Conservation (phyloP, 2,797 vertebrate genomes). For the Nyctalus aviator region DNA sequence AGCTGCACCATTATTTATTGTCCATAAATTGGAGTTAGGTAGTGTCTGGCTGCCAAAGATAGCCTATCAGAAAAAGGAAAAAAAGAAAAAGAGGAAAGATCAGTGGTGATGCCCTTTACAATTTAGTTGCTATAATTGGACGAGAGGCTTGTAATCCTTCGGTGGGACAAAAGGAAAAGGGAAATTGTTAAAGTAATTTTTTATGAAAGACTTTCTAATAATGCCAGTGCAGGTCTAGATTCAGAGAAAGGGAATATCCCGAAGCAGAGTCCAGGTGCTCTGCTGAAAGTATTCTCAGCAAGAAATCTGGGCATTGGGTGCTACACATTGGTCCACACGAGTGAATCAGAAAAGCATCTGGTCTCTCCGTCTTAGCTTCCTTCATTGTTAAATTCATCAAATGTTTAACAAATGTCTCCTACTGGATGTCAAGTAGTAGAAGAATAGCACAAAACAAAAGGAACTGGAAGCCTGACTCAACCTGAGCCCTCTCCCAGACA, state of each 20-base stretch:
- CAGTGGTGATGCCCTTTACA: not conserved
- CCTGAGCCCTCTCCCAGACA: not conserved
- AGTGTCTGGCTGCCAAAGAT: conserved; percentile 88
- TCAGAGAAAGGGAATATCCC: not conserved
- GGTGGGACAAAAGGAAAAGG: conserved; percentile 22
- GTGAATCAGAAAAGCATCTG: not conserved
- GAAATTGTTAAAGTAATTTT: not conserved
- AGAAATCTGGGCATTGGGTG: not conserved
- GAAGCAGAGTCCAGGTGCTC: not conserved
- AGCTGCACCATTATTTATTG: conserved; percentile 82
- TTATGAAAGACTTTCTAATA: not conserved
- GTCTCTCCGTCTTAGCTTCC: not conserved
- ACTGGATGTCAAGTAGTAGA: not conserved
- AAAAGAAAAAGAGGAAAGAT: conserved; percentile 20
- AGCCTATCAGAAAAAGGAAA: conserved; percentile 85
- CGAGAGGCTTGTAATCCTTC: not conserved
- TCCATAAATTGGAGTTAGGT: conserved; percentile 79
- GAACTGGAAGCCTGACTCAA: not conserved
- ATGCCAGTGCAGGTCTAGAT: not conserved
- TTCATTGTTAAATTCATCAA: not conserved
- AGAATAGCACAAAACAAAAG: not conserved
- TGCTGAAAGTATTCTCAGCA: not conserved
- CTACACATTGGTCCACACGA: rapidly evolving
- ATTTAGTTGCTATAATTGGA: not conserved
- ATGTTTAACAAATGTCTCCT: not conserved